Evolutionary conservation across 1,140 invertebrate species (phyloP).

Genomic region (Leptonema lineaticorne): DNA sequence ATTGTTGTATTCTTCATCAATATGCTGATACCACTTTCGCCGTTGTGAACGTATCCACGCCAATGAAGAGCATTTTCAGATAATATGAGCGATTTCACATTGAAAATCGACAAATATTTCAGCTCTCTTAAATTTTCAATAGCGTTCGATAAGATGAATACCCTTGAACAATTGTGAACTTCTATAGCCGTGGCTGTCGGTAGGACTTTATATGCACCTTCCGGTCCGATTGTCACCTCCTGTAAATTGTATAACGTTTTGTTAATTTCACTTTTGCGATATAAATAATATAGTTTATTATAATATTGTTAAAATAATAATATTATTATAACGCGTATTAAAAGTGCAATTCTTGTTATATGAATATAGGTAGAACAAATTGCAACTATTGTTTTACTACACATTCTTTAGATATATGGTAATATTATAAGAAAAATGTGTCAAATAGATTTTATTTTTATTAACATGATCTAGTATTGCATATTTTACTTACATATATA

Average conservation of each 20-base stretch:
- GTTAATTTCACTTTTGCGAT: slow-evolving; percentile 4
- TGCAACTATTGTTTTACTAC: too few relatives aligned
- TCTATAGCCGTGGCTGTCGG: slow-evolving; percentile 56
- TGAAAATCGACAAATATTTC: too few relatives aligned
- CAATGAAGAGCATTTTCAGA: slow-evolving; percentile 48
- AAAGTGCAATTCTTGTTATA: too few relatives aligned
- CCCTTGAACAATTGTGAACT: slow-evolving; percentile 57
- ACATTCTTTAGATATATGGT: too few relatives aligned
- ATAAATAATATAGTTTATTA: neutral
- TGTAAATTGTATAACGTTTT: slow-evolving; percentile 45
- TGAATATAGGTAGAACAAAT: too few relatives aligned
- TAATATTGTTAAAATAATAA: too few relatives aligned
- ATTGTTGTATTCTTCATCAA: slow-evolving; percentile 53
- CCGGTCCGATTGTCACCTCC: slow-evolving; percentile 60
- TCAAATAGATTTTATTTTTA: too few relatives aligned
- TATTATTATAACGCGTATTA: too few relatives aligned
- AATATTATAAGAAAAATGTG: too few relatives aligned
- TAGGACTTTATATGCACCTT: slow-evolving; percentile 58
- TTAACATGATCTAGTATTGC: too few relatives aligned
- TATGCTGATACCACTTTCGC: slow-evolving; percentile 50
- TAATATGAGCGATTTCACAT: slow-evolving; percentile 47
- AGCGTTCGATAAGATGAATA: slow-evolving; percentile 55
- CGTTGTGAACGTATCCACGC: slow-evolving; percentile 44
- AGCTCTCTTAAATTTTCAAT: slow-evolving; percentile 48
- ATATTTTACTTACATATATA: too few relatives aligned